Percentiles rank a stretch among this genome's conserved stretches.
phyloP scores from a whole-genome alignment of 2,797 vertebrate genomes.

The Mormyrops boulengeri region DNA sequence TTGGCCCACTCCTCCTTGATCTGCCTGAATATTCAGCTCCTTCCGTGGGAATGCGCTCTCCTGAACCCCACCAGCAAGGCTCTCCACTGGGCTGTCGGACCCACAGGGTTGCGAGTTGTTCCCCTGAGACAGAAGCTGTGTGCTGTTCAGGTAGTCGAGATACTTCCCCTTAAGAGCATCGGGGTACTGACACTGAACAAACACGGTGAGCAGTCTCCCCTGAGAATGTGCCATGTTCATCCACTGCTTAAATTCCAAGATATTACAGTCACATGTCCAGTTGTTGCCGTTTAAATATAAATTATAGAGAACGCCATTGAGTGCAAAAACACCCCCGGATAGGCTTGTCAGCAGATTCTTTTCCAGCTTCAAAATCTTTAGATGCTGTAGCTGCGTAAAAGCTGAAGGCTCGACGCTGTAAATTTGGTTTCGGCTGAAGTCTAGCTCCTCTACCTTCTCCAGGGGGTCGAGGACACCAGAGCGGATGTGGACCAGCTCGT shows the following conservation, averaged over 20 bases:
- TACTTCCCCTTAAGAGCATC: slow-evolving; percentile 73
- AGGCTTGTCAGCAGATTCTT: slow-evolving; percentile 76
- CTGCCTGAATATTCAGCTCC: slow-evolving; percentile 44
- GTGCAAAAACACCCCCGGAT: slow-evolving; percentile 69
- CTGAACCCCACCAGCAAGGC: slow-evolving; percentile 37
- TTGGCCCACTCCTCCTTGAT: slow-evolving; percentile 41
- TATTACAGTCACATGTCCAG: slow-evolving; percentile 87
- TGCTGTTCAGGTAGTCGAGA: slow-evolving; percentile 79
- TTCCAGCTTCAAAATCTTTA: slow-evolving; percentile 79
- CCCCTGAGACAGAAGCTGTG: slow-evolving; percentile 55
- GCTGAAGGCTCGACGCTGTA: slow-evolving; percentile 59
- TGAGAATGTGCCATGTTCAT: slow-evolving; percentile 73
- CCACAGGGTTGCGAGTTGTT: slow-evolving; percentile 49
- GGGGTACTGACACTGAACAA: slow-evolving; percentile 78
- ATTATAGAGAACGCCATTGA: slow-evolving; percentile 71
- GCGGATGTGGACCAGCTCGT: slow-evolving; percentile 73
- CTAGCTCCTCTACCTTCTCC: slow-evolving; percentile 71
- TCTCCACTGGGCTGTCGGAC: slow-evolving; percentile 37
- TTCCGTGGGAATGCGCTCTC: slow-evolving; percentile 33
- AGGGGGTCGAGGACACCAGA: slow-evolving; percentile 73
- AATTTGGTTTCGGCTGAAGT: slow-evolving; percentile 77
- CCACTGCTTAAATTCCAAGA: slow-evolving; percentile 78
- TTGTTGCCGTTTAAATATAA: slow-evolving; percentile 84
- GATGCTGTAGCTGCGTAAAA: slow-evolving; percentile 61
- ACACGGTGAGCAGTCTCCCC: slow-evolving; percentile 77